Evolutionary conservation across 2,113 vertebrate species (phyloP).

Genomic region (Micromys minutus): DNA sequence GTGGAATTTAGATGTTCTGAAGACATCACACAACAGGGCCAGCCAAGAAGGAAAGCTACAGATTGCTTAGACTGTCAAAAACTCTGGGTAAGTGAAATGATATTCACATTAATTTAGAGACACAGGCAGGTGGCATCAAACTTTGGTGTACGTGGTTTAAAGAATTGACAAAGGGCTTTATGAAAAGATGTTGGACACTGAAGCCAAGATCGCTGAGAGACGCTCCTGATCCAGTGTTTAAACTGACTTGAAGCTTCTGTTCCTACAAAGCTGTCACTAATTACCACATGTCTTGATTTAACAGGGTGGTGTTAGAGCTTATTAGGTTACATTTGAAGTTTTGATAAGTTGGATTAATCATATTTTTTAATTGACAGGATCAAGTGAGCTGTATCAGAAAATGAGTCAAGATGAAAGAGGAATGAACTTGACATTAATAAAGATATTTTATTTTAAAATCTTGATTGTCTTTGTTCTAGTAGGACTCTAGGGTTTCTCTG

Average conservation of each 20-base stretch:
- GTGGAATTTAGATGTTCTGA: constrained; percentile 61
- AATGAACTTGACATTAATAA: constrained; percentile 71
- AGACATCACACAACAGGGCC: background rate
- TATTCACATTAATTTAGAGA: background rate
- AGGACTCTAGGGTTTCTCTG: background rate
- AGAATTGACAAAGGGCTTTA: background rate
- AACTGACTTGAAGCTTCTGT: background rate
- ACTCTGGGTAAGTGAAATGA: constrained; percentile 34
- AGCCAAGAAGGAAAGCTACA: constrained; percentile 18
- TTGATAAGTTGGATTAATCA: constrained; percentile 59
- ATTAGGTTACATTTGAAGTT: background rate
- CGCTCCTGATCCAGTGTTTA: background rate
- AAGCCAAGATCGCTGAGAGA: background rate
- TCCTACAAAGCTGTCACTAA: background rate
- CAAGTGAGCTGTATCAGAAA: constrained; percentile 59
- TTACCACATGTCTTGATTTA: background rate
- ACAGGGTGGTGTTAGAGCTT: background rate
- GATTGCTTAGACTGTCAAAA: background rate
- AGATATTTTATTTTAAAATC: constrained; percentile 52
- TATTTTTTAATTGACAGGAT: constrained; percentile 75
- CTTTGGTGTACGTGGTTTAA: background rate
- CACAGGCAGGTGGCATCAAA: background rate
- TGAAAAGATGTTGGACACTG: background rate
- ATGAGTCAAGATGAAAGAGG: constrained; percentile 59
- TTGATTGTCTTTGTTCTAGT: background rate